Evolutionary conservation across 2,888 invertebrate species (phyloP).

Genomic region (Aphodius sticticus): DNA sequence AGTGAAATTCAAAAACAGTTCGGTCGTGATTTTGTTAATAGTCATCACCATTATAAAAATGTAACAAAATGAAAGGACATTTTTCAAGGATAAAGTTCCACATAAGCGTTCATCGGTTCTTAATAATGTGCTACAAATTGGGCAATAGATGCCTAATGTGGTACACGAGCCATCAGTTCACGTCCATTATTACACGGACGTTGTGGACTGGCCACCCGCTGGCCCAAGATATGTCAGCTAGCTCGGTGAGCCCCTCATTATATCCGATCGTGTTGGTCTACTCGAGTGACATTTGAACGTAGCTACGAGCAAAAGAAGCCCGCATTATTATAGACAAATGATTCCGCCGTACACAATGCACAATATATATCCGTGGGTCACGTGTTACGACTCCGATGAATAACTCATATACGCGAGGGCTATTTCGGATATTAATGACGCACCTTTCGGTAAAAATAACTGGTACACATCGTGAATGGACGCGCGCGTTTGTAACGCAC

Average conservation of each 20-base stretch:
- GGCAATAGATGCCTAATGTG: not conserved
- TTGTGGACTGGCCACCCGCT: not conserved
- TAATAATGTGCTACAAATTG: not conserved
- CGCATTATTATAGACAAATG: slow-evolving; percentile 37
- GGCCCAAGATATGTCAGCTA: not conserved
- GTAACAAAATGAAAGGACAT: not conserved
- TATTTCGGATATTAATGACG: slow-evolving; percentile 4
- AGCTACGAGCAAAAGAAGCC: slow-evolving; percentile 15
- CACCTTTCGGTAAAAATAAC: not conserved
- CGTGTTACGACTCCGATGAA: slow-evolving; percentile 21
- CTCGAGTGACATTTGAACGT: slow-evolving; percentile 4
- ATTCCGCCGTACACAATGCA: slow-evolving; percentile 33
- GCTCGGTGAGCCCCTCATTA: not conserved
- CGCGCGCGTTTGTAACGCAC: slow-evolving; percentile 4
- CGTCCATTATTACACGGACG: not conserved
- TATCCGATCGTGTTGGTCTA: not conserved
- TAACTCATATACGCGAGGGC: not conserved
- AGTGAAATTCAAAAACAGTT: no score
- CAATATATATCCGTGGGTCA: slow-evolving; percentile 34
- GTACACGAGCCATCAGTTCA: slow-evolving; percentile 4
- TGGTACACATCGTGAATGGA: not conserved
- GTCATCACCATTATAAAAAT: no score
- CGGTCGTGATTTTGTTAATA: no score
- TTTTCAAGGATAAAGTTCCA: not conserved
- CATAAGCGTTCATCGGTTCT: not conserved